Evolutionary conservation across 2,888 invertebrate genomes (phyloP).

Genomic region (Laspeyria flexula): DNA sequence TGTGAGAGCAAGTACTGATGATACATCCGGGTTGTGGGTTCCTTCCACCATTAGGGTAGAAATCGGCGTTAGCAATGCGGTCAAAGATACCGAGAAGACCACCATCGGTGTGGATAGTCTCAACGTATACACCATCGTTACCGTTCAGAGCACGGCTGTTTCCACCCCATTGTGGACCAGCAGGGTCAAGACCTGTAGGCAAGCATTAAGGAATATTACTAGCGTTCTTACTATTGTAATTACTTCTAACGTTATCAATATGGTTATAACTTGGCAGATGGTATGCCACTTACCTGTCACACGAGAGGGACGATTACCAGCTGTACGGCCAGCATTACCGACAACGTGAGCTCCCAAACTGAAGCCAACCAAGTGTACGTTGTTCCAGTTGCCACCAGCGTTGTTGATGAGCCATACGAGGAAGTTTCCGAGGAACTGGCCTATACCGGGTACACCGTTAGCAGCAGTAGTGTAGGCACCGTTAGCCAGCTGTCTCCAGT

Average conservation of each 20-base stretch:
- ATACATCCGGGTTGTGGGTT: conserved; percentile 70
- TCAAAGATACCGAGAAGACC: conserved; percentile 59
- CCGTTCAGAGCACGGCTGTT: conserved; percentile 51
- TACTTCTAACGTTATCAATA: too few relatives aligned
- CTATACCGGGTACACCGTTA: conserved; percentile 59
- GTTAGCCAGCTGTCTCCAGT: conserved; percentile 63
- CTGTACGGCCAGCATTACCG: conserved; percentile 64
- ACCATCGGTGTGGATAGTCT: conserved; percentile 69
- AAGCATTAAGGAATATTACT: neutral
- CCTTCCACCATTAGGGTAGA: conserved; percentile 70
- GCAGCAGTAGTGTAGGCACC: conserved; percentile 50
- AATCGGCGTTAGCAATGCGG: conserved; percentile 55
- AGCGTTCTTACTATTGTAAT: too few relatives aligned
- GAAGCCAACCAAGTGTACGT: conserved; percentile 71
- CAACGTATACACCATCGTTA: conserved; percentile 59
- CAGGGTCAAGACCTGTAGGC: conserved; percentile 65
- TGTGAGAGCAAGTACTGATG: conserved; percentile 65
- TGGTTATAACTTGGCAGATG: too few relatives aligned
- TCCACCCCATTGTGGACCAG: conserved; percentile 61
- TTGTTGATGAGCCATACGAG: conserved; percentile 63
- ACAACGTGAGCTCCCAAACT: conserved; percentile 77
- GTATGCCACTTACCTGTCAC: conserved; percentile 66
- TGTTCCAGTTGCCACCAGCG: conserved; percentile 67
- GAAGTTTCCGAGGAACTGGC: conserved; percentile 64
- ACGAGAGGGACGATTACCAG: conserved; percentile 52